Base-by-base conservation (phyloP, 1,140 invertebrate genomes). In the Coptotermes formosanus region DNA sequence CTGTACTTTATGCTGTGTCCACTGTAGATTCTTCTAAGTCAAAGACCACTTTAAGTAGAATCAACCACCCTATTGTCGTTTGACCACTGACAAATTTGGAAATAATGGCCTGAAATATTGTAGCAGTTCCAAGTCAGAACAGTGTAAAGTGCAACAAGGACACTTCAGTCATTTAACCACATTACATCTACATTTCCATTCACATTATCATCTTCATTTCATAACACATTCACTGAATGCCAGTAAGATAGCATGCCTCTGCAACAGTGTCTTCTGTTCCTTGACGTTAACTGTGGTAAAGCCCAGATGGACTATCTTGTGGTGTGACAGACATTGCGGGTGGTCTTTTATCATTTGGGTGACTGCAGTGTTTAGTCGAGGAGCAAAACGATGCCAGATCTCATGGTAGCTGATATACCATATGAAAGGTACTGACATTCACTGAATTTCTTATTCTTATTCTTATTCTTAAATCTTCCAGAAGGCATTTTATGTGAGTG, bases 401-500 rank as follows among this genome's bases (percentile, higher is more conserved):
- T 75, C n/a, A 21, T 21, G 30, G 64, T 75, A 75, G 25, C n/a
- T 8, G 8, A 75, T 75, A 30, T 75, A 8, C 25, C 7, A 75
- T 14, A n/a, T n/a, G 64, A 25, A 75, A 75, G 64, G 14, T 75
- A 30, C 64, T 75, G 64, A 16, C 64, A 75, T 75, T 30, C 64
- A 75, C 0, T 30, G n/a, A 75, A 75, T 75, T 75, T 75, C 30
- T 75, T 38, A 38, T 38, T 38, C 2, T 38, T 38, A 38, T 38
- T 38, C 2, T 38, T 38, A 38, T 38, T 64, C 11, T 64, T 75
- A 30, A 75, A 75, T 75, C 64, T 75, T 75, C 64, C 64, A 75
- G 64, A 75, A 75, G 64, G 64, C 64, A 75, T 75, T 75, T 75
- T 75, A 75, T 75, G 64, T 75, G 64, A 30, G 64, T 75, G 64